phyloP scores from a whole-genome alignment of 37 sponge, comb jelly and placozoan genomes.

The Haliclona indistincta region DNA sequence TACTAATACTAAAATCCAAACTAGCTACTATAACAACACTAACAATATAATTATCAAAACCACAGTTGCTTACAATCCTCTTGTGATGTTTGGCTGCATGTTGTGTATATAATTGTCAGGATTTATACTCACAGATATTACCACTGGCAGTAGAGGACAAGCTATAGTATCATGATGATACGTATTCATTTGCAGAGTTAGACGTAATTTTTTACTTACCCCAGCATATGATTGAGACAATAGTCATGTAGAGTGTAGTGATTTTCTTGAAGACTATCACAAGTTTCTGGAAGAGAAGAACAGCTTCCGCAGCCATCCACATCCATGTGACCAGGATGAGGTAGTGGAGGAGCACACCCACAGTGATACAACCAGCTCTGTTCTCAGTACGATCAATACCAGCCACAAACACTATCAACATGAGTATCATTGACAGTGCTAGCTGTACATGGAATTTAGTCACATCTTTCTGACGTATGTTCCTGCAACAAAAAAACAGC shows the following conservation, averaged over 20 bases:
- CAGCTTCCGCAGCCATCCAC: slow-evolving; percentile 80
- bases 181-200: too few relatives aligned
- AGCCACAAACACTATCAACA: slow-evolving; percentile 47
- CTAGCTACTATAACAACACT: too few relatives aligned
- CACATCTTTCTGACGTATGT: slow-evolving; percentile 40
- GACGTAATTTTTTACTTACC: too few relatives aligned
- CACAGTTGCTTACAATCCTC: too few relatives aligned
- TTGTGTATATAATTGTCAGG: too few relatives aligned
- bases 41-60: too few relatives aligned
- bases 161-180: too few relatives aligned
- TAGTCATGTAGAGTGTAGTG: slow-evolving; percentile 9
- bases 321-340: slow-evolving; percentile 49
- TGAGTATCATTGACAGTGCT: slow-evolving; percentile 42
- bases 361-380: slow-evolving; percentile 24
- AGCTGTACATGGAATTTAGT: slow-evolving; percentile 62
- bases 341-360: slow-evolving; percentile 47
- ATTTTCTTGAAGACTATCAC: slow-evolving; percentile 52
- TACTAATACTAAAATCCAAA: too few relatives aligned
- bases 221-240: slow-evolving; percentile 53
- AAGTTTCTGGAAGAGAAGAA: slow-evolving; percentile 60
- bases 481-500: slow-evolving; percentile 23
- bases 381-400: slow-evolving; percentile 57
- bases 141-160: too few relatives aligned
- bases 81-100: too few relatives aligned
- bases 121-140: too few relatives aligned